These are phyloP conservation scores for Saguinus midas DNA, from an alignment of 2,113 vertebrate genomes.

Conservation along the genomic window DNA sequence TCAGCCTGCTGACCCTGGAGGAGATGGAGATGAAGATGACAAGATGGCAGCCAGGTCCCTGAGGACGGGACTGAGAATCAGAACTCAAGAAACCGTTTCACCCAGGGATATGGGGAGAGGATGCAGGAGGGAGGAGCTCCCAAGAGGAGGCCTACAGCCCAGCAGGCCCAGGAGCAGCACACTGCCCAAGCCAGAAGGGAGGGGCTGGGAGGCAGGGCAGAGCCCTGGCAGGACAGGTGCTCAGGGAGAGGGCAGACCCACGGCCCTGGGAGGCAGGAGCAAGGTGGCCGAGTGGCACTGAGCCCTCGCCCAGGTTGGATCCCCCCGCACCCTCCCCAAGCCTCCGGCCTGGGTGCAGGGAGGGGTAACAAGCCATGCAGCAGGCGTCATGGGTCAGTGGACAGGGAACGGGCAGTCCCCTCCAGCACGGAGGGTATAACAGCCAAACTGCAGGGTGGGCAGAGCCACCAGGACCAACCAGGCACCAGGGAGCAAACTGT, in stretches of 20 bases:
- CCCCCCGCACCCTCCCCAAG: no score
- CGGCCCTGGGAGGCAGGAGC: no score
- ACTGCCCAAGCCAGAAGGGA: not conserved
- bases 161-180: not conserved
- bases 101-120: no score
- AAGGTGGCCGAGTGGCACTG: not conserved
- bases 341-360: not conserved
- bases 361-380: no score
- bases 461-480: not conserved
- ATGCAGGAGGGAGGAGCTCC: not conserved
- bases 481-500: not conserved
- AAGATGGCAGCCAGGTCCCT: not conserved
- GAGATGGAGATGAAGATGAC: accelerated
- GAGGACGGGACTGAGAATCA: not conserved
- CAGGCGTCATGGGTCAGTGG: accelerated
- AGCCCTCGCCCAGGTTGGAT: not conserved
- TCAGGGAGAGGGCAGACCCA: not conserved
- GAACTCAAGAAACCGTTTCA: not conserved
- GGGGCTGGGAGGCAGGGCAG: not conserved
- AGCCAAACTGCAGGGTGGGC: not conserved
- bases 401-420: not conserved
- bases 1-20: no score
- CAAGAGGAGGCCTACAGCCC: no score
- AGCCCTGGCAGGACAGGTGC: not conserved
- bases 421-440: no score